phyloP scores from a whole-genome alignment of 2,113 vertebrate genomes.

The Notiomystis cincta region DNA sequence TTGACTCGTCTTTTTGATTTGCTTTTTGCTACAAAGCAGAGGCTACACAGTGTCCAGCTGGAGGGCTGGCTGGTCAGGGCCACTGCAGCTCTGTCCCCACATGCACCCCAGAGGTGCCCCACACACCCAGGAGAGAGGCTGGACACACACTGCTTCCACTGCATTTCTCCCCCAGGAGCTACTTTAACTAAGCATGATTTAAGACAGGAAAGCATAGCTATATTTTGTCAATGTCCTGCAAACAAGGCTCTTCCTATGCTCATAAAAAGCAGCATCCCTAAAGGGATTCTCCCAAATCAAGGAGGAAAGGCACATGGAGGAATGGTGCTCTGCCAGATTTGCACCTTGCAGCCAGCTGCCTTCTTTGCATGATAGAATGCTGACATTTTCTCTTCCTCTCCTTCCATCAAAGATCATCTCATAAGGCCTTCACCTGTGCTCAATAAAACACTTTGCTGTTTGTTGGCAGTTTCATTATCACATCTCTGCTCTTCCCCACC shows the following conservation, averaged over 20 bases:
- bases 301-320: background rate
- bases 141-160: background rate
- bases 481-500: slow-evolving; percentile 12
- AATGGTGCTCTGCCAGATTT: background rate
- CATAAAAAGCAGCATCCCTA: background rate
- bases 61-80: background rate
- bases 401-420: slow-evolving; percentile 17
- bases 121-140: rapidly evolving
- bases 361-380: background rate
- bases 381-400: background rate
- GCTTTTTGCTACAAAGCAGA: background rate
- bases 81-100: background rate
- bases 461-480: slow-evolving; percentile 21
- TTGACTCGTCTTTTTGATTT: background rate
- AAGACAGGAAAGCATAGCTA: background rate
- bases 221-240: background rate
- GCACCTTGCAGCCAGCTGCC: background rate
- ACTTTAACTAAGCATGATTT: background rate
- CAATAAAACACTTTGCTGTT: slow-evolving; percentile 25
- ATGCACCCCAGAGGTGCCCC: rapidly evolving
- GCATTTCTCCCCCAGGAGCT: background rate
- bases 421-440: slow-evolving; percentile 1
- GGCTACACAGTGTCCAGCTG: background rate
- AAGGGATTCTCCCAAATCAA: background rate
- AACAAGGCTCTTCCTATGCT: background rate